Evolutionary conservation across 1,140 invertebrate genomes (phyloP).

Genomic region (Forficula auricularia): DNA sequence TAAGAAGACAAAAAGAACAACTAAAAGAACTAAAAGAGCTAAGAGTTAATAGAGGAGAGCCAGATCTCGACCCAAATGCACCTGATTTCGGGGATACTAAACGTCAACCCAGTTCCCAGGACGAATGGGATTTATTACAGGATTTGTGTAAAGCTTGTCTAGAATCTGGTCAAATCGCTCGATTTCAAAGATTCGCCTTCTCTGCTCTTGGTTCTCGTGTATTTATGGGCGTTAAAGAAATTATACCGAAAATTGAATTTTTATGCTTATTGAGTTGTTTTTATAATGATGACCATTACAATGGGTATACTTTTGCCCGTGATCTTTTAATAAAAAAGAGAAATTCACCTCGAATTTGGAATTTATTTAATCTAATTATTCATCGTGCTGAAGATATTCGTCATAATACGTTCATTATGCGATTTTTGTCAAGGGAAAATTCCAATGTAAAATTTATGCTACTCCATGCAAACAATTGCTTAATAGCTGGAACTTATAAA

Average conservation of each 20-base stretch:
- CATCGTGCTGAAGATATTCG: slow-evolving; percentile 54
- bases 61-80: slow-evolving; percentile 32
- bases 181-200: slow-evolving; percentile 55
- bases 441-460: slow-evolving; percentile 44
- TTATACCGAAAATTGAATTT: slow-evolving; percentile 36
- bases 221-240: slow-evolving; percentile 25
- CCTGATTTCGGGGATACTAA: slow-evolving; percentile 31
- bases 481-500: slow-evolving; percentile 71
- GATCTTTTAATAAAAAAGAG: slow-evolving; percentile 44
- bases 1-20: slow-evolving; percentile 18
- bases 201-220: slow-evolving; percentile 52
- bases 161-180: slow-evolving; percentile 40
- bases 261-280: slow-evolving; percentile 51
- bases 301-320: slow-evolving; percentile 48
- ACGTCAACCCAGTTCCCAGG: slow-evolving; percentile 36
- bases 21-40: slow-evolving; percentile 31
- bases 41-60: slow-evolving; percentile 35
- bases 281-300: slow-evolving; percentile 43
- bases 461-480: slow-evolving; percentile 70
- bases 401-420: slow-evolving; percentile 62
- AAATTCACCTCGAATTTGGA: slow-evolving; percentile 50
- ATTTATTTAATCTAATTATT: slow-evolving; percentile 62
- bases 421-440: slow-evolving; percentile 41
- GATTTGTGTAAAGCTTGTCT: slow-evolving; percentile 45
- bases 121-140: slow-evolving; percentile 56